Evolutionary conservation across 2,113 vertebrate species (phyloP), one percentile per base, ranked within the genome.

Genomic region (Bufo bufo): DNA sequence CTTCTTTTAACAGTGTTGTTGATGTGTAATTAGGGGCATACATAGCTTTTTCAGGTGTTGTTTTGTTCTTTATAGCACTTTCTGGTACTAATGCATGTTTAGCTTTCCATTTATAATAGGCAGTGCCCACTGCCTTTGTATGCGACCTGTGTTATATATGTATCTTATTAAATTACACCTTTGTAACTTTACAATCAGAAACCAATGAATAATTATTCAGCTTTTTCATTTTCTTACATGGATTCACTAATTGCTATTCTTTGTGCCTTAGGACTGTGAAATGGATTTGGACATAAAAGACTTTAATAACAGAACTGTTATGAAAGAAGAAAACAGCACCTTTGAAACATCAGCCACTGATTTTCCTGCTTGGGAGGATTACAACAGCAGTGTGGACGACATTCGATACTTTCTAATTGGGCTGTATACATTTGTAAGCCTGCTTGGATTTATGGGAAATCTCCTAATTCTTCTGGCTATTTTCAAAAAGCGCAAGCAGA

Each of bases 381-480:
- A 96, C 54, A 94, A 91, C 82, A 95, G 94, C 88, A 96, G 95
- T 11, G 92, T 95, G 58, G 95, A 96, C 0, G 96, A 96, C 85
- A 91, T 96, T 59, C 95, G 95, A 88, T 96, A 96, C 90, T 96
- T 96, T 90, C 91, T 96, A 88, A 96, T 96, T 90, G 96, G 95
- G 54, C 92, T 96, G 19, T 96, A 96, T 84, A 96, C 96, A 0
- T 93, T 96, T 79, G 93, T 96, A 90, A 96, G 96, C 89, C 91
- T 96, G 82, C 91, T 95, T 20, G 96, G 96, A 71, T 96, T 96
- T 89, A 87, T 94, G 91, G 96, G 96, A 85, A 96, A 96, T 88
- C 90, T 96, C 0, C 94, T 96, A 80, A 94, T 96, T 88, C 90
- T 96, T 56, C 90, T 88, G 3, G 94, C 96, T 81, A 91, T 96